Evolutionary conservation across 2,113 vertebrate species (phyloP).

Genomic region (Tenebrosternarchus preto): DNA sequence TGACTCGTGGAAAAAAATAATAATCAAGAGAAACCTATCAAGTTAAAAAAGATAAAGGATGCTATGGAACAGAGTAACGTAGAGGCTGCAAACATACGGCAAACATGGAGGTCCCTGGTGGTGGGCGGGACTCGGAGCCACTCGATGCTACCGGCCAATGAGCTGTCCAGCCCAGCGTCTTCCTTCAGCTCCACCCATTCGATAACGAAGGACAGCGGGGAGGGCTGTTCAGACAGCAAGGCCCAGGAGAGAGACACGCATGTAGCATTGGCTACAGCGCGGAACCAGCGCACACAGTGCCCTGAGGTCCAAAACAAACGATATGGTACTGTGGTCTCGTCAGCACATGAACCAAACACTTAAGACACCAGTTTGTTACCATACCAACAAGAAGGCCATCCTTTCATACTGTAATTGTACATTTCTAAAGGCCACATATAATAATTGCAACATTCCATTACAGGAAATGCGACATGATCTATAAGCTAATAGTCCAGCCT

Average conservation of each 20-base stretch:
- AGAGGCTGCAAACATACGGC: conserved; percentile 54
- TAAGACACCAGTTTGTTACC: neutral
- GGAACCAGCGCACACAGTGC: conserved; percentile 71
- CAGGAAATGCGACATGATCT: neutral
- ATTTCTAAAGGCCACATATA: conserved; percentile 19
- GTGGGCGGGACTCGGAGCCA: conserved; percentile 81
- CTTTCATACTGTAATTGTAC: neutral
- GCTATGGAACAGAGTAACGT: neutral
- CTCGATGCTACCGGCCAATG: conserved; percentile 63
- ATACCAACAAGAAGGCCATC: conserved; percentile 17
- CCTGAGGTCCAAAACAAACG: conserved; percentile 71
- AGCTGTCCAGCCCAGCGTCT: conserved; percentile 36
- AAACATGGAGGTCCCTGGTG: conserved; percentile 67
- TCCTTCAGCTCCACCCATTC: conserved; percentile 80
- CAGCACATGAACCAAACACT: neutral
- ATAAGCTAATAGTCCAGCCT: conserved; percentile 15
- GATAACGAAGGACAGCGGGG: conserved; percentile 78
- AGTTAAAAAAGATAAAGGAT: no score
- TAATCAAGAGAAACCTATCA: neutral
- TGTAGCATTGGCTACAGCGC: conserved; percentile 79
- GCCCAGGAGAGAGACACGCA: conserved; percentile 84
- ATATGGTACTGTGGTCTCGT: neutral
- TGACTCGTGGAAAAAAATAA: no score
- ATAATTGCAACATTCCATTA: neutral
- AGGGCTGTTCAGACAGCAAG: conserved; percentile 62